Base-by-base conservation (phyloP, 2,888 invertebrate genomes). In the Drosophila stalkeri region DNA sequence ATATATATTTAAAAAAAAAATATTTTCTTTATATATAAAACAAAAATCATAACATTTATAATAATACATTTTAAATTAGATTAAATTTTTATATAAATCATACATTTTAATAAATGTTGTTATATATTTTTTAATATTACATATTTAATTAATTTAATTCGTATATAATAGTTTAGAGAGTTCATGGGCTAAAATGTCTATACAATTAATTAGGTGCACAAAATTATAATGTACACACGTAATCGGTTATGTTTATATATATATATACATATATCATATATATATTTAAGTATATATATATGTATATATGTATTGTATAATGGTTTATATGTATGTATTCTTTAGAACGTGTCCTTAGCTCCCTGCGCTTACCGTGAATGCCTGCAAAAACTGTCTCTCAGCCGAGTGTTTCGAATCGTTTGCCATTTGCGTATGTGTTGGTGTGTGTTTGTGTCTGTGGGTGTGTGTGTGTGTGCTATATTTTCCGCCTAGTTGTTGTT, bases 301-400 rank as follows among this genome's bases (percentile, higher is more conserved):
- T 55, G 27, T 37, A 20, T 46, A 57, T 80, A 20, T 46, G 55
- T 80, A 6, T 6, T 27, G 27, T 27, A 27, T 27, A 27, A 37
- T 73, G 60, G 23, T 66, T 62, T 75, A 75, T 75, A 78, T 72
- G 67, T 81, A 52, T 81, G 69, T 86, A 72, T 77, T 85, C 77
- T 66, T 68, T 75, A 80, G 85, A 77, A 71, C 52, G 52, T 77
- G 67, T 68, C 61, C 57, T 43, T 61, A 63, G 65, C 64, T 66
- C 59, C 62, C 67, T 72, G 67, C 67, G 55, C 67, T 39, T 66
- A 63, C 62, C 64, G 54, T 73, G 69, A 79, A 79, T 77, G 70
- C 60, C 64, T 72, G 64, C 59, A 78, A 82, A 74, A 79, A 71
- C 72, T 70, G 59, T 81, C 27, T 66, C 47, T 69, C 39, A 59